Evolutionary conservation across 2,797 vertebrate genomes (phyloP).

Genomic region (Sebastolobus altivelis): DNA sequence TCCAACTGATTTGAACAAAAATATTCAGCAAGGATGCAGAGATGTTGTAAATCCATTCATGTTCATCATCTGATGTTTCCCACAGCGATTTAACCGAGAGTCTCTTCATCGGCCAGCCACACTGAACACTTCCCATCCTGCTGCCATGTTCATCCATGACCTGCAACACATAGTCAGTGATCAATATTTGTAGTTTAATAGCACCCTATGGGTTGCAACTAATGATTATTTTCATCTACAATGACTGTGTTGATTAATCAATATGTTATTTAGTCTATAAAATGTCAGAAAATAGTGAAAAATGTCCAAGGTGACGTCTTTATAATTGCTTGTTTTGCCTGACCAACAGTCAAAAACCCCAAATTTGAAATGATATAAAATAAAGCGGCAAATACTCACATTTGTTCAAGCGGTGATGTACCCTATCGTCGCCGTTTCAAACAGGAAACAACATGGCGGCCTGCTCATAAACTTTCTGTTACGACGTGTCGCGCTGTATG

Average conservation of each 20-base stretch:
- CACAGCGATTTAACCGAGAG: not conserved
- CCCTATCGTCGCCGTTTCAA: too few species aligned
- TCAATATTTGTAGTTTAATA: constrained; percentile 29
- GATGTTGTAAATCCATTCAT: not conserved
- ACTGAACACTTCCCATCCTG: constrained; percentile 2
- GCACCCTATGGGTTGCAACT: not conserved
- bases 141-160: constrained; percentile 25
- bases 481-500: too few species aligned
- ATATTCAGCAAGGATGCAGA: not conserved
- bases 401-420: not conserved
- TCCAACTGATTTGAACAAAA: constrained; percentile 21
- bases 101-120: constrained; percentile 9
- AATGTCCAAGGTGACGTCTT: not conserved
- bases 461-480: too few species aligned
- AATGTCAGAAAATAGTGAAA: constrained; percentile 1
- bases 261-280: not conserved
- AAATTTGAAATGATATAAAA: not conserved
- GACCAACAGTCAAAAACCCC: not conserved
- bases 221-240: not conserved
- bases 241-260: not conserved
- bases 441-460: too few species aligned
- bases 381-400: not conserved
- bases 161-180: constrained; percentile 61
- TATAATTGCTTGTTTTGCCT: not conserved
- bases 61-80: not conserved